Base-by-base conservation (phyloP, 1,140 invertebrate species). In the Hycleus cichorii region DNA sequence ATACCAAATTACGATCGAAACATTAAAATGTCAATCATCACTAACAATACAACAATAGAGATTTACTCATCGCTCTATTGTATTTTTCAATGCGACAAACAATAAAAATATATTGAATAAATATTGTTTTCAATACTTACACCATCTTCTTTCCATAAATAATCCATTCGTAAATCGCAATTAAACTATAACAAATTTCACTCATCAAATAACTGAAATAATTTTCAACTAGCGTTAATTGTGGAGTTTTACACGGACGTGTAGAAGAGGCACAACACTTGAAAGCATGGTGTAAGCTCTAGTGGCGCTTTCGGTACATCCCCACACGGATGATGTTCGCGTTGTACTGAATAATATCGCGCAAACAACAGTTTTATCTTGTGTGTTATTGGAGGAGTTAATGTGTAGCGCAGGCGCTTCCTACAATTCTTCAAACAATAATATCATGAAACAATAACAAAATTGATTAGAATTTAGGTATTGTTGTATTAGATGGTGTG, bases 1-100 rank as follows among this genome's bases (percentile, higher is more conserved):
- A 32, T 32, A 7, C 32, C 32, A 53, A 53, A 53, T 53, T 53
- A 53, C 46, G 51, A 53, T 53, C 46, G 44, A 45, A 46, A 53
- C 51, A 53, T 53, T 46, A 53, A 53, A 53, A 45, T 53, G 51
- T 53, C 51, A 53, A 53, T 53, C 51, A 53, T 53, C 46, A 46
- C 42, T 45, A 53, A 53, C 51, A 53, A 53, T 42, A 38, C 51
- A 45, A 53, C 51, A 53, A 53, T 27, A 45, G 39, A 53, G 42
- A 53, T 46, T 53, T 53, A 32, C 51, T 53, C 42, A 44, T 53
- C 50, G 18, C 7, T 32, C 51, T 18, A 53, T 53, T 53, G 51
- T 53, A 42, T 10, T 40, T 40, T 18, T 18, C 18, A 18, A 18
- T 18, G 1, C 18, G 18, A 18, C 18, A 18, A 18, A 18, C 18